Conservation (phyloP, 2,113 vertebrate species). For the Fukomys damarensis region DNA sequence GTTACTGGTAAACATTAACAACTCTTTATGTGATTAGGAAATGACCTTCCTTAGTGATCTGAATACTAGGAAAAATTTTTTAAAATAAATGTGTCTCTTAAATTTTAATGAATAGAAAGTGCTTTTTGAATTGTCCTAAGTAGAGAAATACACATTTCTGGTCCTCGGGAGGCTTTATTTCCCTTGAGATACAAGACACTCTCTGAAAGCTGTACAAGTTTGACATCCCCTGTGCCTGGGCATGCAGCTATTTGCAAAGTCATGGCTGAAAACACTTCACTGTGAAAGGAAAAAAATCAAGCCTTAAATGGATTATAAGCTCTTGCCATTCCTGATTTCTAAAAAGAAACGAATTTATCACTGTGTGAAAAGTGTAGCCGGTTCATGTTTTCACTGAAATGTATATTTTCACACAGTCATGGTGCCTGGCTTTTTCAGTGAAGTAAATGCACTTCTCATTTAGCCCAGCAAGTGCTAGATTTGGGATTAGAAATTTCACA, state of each 20-base stretch:
- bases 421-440: not conserved
- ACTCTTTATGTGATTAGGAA: not conserved
- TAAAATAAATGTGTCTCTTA: not conserved
- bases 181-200: not conserved
- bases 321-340: not conserved
- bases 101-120: not conserved
- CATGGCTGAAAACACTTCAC: not conserved
- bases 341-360: slow-evolving; percentile 1
- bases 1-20: not conserved
- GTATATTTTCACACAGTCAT: not conserved
- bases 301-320: not conserved
- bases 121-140: not conserved
- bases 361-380: not conserved
- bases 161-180: not conserved
- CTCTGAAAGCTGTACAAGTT: not conserved
- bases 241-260: not conserved
- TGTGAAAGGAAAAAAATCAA: not conserved
- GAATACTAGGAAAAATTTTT: not conserved
- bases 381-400: not conserved
- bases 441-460: not conserved
- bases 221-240: not conserved
- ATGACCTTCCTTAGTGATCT: not conserved
- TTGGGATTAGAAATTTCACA: not conserved
- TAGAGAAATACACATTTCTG: not conserved
- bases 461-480: not conserved